Evolutionary conservation across 2,797 vertebrate genomes (phyloP).

Genomic region (Rhincodon typus): DNA sequence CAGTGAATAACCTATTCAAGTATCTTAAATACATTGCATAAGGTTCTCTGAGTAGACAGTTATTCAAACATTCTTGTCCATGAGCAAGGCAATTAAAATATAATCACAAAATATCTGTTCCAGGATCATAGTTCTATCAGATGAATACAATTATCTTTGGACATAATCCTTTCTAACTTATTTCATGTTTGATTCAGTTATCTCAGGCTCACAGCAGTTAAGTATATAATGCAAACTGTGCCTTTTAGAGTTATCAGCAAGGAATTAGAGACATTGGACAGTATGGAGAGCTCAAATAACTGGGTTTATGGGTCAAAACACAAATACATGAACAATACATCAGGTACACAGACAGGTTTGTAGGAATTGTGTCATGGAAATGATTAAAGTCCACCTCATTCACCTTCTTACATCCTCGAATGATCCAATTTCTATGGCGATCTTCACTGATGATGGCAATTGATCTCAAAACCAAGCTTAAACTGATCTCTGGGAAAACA

Average conservation of each 20-base stretch:
- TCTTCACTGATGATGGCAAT: neutral
- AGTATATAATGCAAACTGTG: neutral
- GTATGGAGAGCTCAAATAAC: neutral
- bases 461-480: neutral
- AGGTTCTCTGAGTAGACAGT: constrained; percentile 54
- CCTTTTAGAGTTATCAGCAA: neutral
- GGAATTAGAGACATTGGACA: neutral
- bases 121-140: neutral
- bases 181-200: neutral
- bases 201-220: neutral
- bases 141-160: neutral
- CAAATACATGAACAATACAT: neutral
- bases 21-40: constrained; percentile 74
- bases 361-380: neutral
- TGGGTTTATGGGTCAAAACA: neutral
- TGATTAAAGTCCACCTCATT: neutral
- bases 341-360: neutral
- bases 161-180: neutral
- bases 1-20: constrained; percentile 78
- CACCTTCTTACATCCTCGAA: neutral
- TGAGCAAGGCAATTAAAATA: constrained; percentile 65
- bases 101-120: neutral
- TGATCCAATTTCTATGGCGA: neutral
- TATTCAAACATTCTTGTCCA: constrained; percentile 54
- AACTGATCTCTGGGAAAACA: neutral